Evolutionary conservation across 2,113 vertebrate genomes (phyloP).

Genomic region (Turnix velox): DNA sequence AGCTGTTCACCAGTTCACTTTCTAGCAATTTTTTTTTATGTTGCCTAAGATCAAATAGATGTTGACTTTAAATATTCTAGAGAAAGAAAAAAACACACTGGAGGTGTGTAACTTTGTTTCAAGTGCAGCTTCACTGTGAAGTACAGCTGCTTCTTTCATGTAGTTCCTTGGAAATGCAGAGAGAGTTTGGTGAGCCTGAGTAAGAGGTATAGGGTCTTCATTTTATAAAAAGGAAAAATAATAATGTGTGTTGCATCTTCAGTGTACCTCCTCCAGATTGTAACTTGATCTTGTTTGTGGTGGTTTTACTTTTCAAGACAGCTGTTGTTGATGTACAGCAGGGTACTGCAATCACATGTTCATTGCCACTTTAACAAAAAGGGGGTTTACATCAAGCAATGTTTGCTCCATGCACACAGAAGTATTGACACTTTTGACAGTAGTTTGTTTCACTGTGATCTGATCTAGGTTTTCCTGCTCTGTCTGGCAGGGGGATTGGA

Average conservation of each 20-base stretch:
- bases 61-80: background rate
- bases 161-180: background rate
- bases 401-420: background rate
- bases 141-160: background rate
- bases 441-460: background rate
- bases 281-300: background rate
- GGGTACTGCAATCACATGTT: background rate
- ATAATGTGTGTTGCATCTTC: background rate
- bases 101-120: background rate
- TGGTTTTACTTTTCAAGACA: conserved; percentile 8
- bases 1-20: background rate
- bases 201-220: background rate
- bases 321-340: background rate
- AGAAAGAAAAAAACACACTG: background rate
- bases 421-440: background rate
- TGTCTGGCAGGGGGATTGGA: too few species aligned
- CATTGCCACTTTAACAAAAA: background rate
- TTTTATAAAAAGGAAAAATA: background rate
- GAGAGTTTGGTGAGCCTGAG: background rate
- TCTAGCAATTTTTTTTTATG: background rate
- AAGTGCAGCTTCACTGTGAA: background rate
- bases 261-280: background rate
- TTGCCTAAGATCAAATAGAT: background rate
- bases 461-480: too few species aligned
- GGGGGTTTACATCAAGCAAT: background rate